Percentiles rank a stretch among this genome's conserved stretches.
Evolutionary conservation across 1,140 invertebrate species (phyloP).

Genomic region (Drosophila guanche): DNA sequence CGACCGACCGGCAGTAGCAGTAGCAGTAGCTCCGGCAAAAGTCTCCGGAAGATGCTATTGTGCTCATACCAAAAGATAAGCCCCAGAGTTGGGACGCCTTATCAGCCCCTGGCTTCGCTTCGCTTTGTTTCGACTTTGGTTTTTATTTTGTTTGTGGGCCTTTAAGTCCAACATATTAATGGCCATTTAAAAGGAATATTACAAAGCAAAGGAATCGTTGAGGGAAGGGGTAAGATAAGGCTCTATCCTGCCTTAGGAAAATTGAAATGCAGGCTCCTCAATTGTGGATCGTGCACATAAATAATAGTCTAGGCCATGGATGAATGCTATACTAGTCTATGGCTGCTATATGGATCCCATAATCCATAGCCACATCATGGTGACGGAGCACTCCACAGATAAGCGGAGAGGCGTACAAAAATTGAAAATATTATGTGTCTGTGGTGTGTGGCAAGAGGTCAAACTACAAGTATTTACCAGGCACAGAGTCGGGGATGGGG

Average conservation of each 20-base stretch:
- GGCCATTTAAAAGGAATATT: slow-evolving; percentile 53
- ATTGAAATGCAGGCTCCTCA: slow-evolving; percentile 49
- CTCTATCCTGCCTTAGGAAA: slow-evolving; percentile 33
- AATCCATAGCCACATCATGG: slow-evolving; percentile 58
- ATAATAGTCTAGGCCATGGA: slow-evolving; percentile 48
- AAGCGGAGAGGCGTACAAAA: slow-evolving; percentile 26
- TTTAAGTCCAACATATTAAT: slow-evolving; percentile 63
- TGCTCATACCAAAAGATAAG: slow-evolving; percentile 57
- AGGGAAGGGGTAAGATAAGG: slow-evolving; percentile 50
- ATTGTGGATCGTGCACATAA: slow-evolving; percentile 50
- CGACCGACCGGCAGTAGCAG: slow-evolving; percentile 8
- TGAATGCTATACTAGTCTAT: slow-evolving; percentile 8
- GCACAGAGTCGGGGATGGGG: too few relatives aligned
- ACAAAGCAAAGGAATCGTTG: slow-evolving; percentile 10
- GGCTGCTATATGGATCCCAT: slow-evolving; percentile 10
- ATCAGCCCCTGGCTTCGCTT: slow-evolving; percentile 40
- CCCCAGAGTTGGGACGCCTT: slow-evolving; percentile 24
- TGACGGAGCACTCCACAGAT: slow-evolving; percentile 44
- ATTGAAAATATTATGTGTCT: slow-evolving; percentile 2
- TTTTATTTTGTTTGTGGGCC: slow-evolving; percentile 25
- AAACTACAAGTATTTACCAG: slow-evolving; percentile 18
- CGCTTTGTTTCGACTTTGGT: slow-evolving; percentile 17
- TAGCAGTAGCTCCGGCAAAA: slow-evolving; percentile 35
- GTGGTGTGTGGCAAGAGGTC: slow-evolving; percentile 34
- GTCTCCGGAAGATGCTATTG: slow-evolving; percentile 60